phyloP scores from a whole-genome alignment of 2,888 invertebrate genomes.

The Yponomeuta sedellus region DNA sequence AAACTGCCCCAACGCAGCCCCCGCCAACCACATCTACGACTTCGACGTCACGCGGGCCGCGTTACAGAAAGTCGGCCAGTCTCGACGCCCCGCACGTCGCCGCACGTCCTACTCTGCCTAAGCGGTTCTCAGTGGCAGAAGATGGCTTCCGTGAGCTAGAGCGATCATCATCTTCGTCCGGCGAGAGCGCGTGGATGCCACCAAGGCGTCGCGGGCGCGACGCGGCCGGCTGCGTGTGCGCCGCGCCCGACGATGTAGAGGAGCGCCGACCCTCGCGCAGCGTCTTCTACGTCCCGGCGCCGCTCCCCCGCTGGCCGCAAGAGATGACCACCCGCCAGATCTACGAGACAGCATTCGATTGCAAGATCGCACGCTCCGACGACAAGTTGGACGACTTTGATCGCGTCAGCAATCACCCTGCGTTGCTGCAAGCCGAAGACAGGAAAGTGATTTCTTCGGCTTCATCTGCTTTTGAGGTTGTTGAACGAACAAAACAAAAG shows the following conservation, averaged over 20 bases:
- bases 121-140: constrained; percentile 82
- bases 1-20: constrained; percentile 62
- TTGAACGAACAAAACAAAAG: constrained; percentile 40
- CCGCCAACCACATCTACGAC: constrained; percentile 71
- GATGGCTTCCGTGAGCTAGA: constrained; percentile 79
- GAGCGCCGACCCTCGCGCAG: constrained; percentile 79
- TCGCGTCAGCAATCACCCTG: constrained; percentile 87
- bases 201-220: constrained; percentile 80
- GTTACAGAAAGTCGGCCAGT: constrained; percentile 84
- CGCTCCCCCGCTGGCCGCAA: constrained; percentile 79
- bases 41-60: constrained; percentile 68
- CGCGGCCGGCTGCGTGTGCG: constrained; percentile 84
- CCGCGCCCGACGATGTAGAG: constrained; percentile 82
- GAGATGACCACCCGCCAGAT: constrained; percentile 82
- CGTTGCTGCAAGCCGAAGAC: constrained; percentile 77
- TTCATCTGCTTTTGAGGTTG: constrained; percentile 69
- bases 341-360: constrained; percentile 94
- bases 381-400: constrained; percentile 89
- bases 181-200: constrained; percentile 81
- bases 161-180: constrained; percentile 73
- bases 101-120: constrained; percentile 76
- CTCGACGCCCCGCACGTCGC: constrained; percentile 84
- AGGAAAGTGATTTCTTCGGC: constrained; percentile 68
- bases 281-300: constrained; percentile 82
- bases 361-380: constrained; percentile 87